Evolutionary conservation across 2,888 invertebrate species (phyloP).

Genomic region (Polymixis lichenea): DNA sequence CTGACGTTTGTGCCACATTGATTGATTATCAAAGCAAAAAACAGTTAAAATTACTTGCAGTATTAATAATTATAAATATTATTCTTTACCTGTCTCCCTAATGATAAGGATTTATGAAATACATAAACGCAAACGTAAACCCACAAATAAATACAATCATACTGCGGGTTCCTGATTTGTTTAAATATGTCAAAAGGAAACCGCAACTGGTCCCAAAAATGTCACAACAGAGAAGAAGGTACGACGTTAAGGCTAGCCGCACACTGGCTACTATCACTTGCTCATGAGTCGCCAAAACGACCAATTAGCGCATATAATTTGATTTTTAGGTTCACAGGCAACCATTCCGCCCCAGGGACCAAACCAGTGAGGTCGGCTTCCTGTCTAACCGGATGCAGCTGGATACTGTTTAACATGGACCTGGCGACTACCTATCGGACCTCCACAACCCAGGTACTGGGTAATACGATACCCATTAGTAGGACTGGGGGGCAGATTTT

Average conservation of each 20-base stretch:
- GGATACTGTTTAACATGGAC: too few relatives aligned
- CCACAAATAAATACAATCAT: slow-evolving; percentile 19
- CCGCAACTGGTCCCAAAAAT: slow-evolving; percentile 43
- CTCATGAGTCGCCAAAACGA: not conserved
- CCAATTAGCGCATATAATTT: not conserved
- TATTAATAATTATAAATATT: too few relatives aligned
- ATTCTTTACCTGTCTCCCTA: not conserved
- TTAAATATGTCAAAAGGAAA: slow-evolving; percentile 36
- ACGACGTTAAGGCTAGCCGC: not conserved
- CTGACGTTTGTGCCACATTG: too few relatives aligned
- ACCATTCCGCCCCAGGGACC: too few relatives aligned
- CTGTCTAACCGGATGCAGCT: too few relatives aligned
- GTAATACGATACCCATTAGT: not conserved
- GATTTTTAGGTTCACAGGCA: not conserved
- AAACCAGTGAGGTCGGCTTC: not conserved
- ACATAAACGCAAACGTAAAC: slow-evolving; percentile 14
- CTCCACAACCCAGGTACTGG: not conserved
- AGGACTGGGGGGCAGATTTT: not conserved
- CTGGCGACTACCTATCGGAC: too few relatives aligned
- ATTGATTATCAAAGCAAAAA: too few relatives aligned
- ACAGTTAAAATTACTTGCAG: too few relatives aligned
- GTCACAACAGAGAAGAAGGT: slow-evolving; percentile 32
- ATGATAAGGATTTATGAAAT: not conserved
- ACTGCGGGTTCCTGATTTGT: slow-evolving; percentile 34
- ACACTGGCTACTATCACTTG: not conserved